Conservation (phyloP, 2,113 vertebrate species). For the Mandrillus leucophaeus region DNA sequence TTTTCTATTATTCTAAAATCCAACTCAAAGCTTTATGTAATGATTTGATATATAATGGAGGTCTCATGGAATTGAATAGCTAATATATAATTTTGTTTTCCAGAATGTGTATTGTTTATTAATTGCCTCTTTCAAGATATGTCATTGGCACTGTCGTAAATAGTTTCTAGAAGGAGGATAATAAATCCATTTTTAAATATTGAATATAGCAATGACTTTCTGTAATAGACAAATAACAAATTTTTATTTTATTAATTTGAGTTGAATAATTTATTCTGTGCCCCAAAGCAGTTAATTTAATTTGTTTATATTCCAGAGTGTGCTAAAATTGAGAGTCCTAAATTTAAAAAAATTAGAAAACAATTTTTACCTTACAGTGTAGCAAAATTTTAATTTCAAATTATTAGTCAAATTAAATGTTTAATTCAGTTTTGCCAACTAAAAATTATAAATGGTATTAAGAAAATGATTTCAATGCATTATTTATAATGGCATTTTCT, state of each 20-base stretch:
- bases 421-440: neutral
- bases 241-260: conserved; percentile 5
- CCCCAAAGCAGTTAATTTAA: neutral
- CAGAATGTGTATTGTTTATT: neutral
- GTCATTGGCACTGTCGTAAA: neutral
- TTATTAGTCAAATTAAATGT: neutral
- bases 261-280: neutral
- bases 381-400: neutral
- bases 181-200: neutral
- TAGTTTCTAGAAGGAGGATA: neutral
- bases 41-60: neutral
- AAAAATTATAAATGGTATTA: neutral
- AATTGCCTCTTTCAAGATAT: neutral
- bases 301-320: neutral
- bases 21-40: neutral
- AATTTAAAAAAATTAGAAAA: neutral
- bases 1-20: neutral
- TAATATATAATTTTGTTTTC: neutral
- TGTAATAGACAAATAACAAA: neutral
- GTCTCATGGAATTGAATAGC: neutral
- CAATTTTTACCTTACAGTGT: neutral
- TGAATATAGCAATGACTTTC: neutral
- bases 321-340: neutral
- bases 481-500: neutral
- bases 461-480: neutral